Percentiles rank a stretch among this genome's conserved stretches.
Conservation (phyloP, 2,797 vertebrate genomes). For the Scolopax bukidnonensis region DNA sequence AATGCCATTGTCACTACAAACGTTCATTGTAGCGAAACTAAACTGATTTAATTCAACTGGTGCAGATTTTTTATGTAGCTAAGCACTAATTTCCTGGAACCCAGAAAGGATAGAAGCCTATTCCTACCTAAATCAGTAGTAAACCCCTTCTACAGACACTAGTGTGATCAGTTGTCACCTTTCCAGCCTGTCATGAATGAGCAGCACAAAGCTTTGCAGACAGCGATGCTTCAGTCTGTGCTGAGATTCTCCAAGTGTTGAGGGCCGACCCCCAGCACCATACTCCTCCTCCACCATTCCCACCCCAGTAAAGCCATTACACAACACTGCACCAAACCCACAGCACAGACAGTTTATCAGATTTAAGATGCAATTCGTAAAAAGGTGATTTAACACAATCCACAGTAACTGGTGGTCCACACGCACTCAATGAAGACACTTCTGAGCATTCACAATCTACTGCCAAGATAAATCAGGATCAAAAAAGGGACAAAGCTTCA, state of each 20-base stretch:
- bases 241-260: neutral
- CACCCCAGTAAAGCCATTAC: neutral
- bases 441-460: neutral
- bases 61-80: neutral
- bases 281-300: neutral
- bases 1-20: neutral
- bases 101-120: neutral
- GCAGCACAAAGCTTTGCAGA: neutral
- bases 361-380: neutral
- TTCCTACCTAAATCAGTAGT: neutral
- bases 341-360: neutral
- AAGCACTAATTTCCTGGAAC: neutral
- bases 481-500: neutral
- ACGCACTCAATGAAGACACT: neutral
- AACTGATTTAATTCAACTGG: neutral
- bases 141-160: neutral
- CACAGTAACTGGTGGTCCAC: neutral
- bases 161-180: neutral
- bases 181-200: neutral
- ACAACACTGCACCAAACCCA: neutral
- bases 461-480: neutral
- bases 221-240: neutral
- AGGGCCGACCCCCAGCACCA: neutral
- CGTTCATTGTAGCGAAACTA: neutral
- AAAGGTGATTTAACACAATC: neutral